Base-by-base conservation (phyloP, 2,113 vertebrate species). In the Falcunculus frontatus region DNA sequence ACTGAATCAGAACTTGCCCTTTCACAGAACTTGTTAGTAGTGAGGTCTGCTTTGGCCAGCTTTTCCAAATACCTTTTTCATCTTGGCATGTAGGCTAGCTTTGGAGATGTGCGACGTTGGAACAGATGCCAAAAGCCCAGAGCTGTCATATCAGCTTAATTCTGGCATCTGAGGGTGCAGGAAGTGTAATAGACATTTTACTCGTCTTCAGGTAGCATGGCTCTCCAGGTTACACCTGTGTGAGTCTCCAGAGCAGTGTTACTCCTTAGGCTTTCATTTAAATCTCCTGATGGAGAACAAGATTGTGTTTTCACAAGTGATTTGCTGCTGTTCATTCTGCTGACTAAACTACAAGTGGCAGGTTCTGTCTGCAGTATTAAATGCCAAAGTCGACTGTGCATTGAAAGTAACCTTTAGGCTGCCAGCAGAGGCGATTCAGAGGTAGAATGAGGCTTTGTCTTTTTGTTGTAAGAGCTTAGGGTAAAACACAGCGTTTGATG, bases 361-460 rank as follows among this genome's bases (percentile, higher is more conserved):
- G 75, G 67, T 94, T 90, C 65, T 90, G 46, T 88, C 62, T 92
- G 85, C 90, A 89, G 11, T 95, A 91, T 95, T 90, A 87, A 87
- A 91, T 64, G 72, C 46, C 21, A 32, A 57, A 76, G 42, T 33
- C 49, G 60, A 72, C 39, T 44, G 67, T 60, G 62, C 32, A 73
- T 46, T 84, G 67, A 60, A 95, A 93, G 49, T 84, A 79, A 84
- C 47, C 53, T 93, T 90, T 80, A 77, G 84, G 46, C 56, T 93
- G 37, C 72, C 52, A 73, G 30, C 30, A 47, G 57, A 55, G 25
- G 44, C 6, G 0, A 57, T 84, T 76, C 30, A 65, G 65, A 93
- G 29, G 37, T 57, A 46, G 42, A 39, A 57, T 86, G 72, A 91
- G 80, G 42, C 52, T 87, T 67, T 87, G 30, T 70, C 46, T 89